Evolutionary conservation across 1,140 invertebrate genomes (phyloP).

Genomic region (Drosophila lini): DNA sequence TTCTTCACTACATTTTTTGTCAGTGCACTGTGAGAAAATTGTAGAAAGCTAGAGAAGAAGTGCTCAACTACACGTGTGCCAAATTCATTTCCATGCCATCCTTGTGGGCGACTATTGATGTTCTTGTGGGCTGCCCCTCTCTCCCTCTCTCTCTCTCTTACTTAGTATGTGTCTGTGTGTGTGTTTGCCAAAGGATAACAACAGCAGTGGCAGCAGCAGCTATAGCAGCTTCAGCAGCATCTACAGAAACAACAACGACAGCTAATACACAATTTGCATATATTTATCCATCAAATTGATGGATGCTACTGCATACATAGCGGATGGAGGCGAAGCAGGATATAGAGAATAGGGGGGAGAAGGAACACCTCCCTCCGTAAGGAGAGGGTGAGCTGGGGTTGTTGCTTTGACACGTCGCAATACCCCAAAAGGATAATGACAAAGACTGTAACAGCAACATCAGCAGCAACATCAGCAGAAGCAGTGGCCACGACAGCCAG

Average conservation of each 20-base stretch:
- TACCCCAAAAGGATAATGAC: slow-evolving; percentile 82
- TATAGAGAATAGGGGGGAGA: not conserved
- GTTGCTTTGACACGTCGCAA: slow-evolving; percentile 83
- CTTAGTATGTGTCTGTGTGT: slow-evolving; percentile 30
- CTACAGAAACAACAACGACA: slow-evolving; percentile 62
- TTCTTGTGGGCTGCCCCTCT: slow-evolving; percentile 24
- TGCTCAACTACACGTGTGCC: slow-evolving; percentile 80
- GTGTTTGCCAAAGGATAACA: slow-evolving; percentile 82
- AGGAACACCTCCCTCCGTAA: not conserved
- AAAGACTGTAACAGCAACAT: slow-evolving; percentile 72
- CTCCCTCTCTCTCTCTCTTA: not conserved
- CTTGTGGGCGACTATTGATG: slow-evolving; percentile 64
- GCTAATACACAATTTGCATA: slow-evolving; percentile 84
- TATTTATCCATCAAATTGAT: slow-evolving; percentile 85
- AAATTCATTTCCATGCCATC: slow-evolving; percentile 78
- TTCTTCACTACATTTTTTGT: not conserved
- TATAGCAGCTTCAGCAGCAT: slow-evolving; percentile 5
- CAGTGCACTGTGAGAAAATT: slow-evolving; percentile 8
- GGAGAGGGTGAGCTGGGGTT: slow-evolving; percentile 48
- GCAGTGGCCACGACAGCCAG: slow-evolving; percentile 8
- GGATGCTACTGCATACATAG: slow-evolving; percentile 80
- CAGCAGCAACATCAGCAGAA: slow-evolving; percentile 33
- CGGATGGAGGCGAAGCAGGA: slow-evolving; percentile 19
- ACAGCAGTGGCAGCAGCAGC: slow-evolving; percentile 42
- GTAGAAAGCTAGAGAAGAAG: slow-evolving; percentile 49